Conservation (phyloP, 2,888 invertebrate species). For the Rambutsinella grinnellia region DNA sequence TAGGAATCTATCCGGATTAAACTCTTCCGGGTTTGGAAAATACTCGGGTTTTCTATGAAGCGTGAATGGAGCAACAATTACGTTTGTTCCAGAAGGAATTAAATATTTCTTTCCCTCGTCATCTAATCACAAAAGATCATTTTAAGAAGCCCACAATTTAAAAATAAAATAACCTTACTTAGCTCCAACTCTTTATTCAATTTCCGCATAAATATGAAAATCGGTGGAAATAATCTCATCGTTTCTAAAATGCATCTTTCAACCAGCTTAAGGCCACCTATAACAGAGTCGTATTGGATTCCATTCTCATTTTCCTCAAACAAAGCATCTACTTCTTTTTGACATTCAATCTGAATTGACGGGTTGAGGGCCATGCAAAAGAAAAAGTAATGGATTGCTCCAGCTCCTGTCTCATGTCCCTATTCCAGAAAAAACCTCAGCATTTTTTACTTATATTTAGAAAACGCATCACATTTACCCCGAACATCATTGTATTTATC, state of each 20-base stretch:
- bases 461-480: conserved; percentile 7
- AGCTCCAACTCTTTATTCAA: conserved; percentile 1
- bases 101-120: too few relatives aligned
- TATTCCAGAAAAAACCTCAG: too few relatives aligned
- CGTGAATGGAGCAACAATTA: too few relatives aligned
- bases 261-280: conserved; percentile 1
- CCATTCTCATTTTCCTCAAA: conserved; percentile 14
- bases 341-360: conserved; percentile 11
- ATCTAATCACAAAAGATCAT: too few relatives aligned
- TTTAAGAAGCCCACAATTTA: too few relatives aligned
- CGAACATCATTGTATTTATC: conserved; percentile 24
- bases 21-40: too few relatives aligned
- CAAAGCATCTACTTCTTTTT: conserved; percentile 15
- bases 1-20: too few relatives aligned
- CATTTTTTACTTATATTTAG: not conserved
- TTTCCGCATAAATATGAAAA: conserved; percentile 1
- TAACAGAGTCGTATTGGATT: not conserved
- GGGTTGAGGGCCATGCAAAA: conserved; percentile 13
- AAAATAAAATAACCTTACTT: too few relatives aligned
- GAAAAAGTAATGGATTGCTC: conserved; percentile 4
- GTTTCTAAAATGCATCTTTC: conserved; percentile 20
- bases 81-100: too few relatives aligned
- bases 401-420: conserved; percentile 17
- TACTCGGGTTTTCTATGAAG: too few relatives aligned
- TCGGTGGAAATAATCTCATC: conserved; percentile 19